Conservation (phyloP, 2,888 invertebrate genomes). For the Lepidochrysops patricia region DNA sequence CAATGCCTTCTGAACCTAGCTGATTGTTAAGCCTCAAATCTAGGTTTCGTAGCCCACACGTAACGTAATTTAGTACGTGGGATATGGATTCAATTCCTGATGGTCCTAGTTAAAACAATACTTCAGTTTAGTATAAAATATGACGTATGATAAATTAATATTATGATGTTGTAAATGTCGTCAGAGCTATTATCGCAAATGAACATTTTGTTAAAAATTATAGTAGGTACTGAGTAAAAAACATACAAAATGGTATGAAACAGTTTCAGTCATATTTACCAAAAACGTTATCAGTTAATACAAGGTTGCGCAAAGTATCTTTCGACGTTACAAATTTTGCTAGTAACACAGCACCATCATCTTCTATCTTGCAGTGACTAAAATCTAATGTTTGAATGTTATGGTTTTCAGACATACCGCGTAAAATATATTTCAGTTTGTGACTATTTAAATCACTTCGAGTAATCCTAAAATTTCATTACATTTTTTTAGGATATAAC, state of each 20-base stretch:
- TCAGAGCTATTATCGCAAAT: too few relatives aligned
- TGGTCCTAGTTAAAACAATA: constrained; percentile 37
- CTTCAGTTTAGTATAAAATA: too few relatives aligned
- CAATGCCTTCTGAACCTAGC: constrained; percentile 61
- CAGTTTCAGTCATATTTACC: constrained; percentile 35
- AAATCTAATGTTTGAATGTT: constrained; percentile 75
- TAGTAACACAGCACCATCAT: constrained; percentile 75
- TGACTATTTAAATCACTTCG: constrained; percentile 64
- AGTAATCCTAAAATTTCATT: constrained; percentile 61
- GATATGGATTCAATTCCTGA: constrained; percentile 56
- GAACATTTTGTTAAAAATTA: too few relatives aligned
- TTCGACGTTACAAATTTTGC: constrained; percentile 71
- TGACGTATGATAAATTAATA: too few relatives aligned
- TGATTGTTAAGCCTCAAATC: constrained; percentile 60
- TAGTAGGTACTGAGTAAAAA: too few relatives aligned
- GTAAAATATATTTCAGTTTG: constrained; percentile 56
- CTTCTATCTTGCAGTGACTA: constrained; percentile 77
- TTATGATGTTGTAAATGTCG: too few relatives aligned
- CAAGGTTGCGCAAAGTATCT: constrained; percentile 57
- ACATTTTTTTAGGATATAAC: too few relatives aligned
- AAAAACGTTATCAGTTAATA: constrained; percentile 71
- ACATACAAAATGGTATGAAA: too few relatives aligned
- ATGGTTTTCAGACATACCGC: constrained; percentile 50
- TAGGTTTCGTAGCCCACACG: constrained; percentile 50
- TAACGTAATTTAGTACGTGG: constrained; percentile 52